Evolutionary conservation across 2,113 vertebrate species (phyloP).

Genomic region (Chrysochloris asiatica): DNA sequence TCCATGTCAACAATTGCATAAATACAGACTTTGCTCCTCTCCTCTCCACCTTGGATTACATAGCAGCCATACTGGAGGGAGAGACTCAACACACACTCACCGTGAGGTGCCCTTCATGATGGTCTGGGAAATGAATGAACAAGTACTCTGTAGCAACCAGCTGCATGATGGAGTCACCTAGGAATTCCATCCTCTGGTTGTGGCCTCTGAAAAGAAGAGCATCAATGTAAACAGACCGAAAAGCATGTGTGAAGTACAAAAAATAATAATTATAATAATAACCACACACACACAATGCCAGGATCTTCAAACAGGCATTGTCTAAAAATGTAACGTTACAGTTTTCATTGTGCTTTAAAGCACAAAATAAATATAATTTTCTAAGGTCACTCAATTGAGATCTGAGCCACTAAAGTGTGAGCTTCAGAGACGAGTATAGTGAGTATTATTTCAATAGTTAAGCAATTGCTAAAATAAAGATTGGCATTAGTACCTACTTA

Average conservation of each 20-base stretch:
- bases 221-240: constrained; percentile 78
- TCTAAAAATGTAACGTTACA: constrained; percentile 56
- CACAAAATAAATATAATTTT: constrained; percentile 63
- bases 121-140: constrained; percentile 99
- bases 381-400: constrained; percentile 52
- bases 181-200: constrained; percentile 99
- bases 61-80: constrained; percentile 25
- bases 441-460: neutral
- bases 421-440: constrained; percentile 53
- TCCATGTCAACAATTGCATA: constrained; percentile 71
- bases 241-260: constrained; percentile 60
- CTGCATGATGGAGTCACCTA: constrained; percentile 99
- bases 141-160: constrained; percentile 98
- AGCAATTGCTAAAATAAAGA: constrained; percentile 57
- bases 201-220: constrained; percentile 92
- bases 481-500: neutral
- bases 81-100: constrained; percentile 85
- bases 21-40: constrained; percentile 63
- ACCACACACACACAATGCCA: too few relatives aligned
- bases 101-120: constrained; percentile 98
- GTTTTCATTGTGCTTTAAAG: constrained; percentile 64
- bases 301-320: constrained; percentile 65
- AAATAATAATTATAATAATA: too few relatives aligned
- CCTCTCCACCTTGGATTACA: constrained; percentile 36
- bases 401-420: constrained; percentile 49